A percentile compares a stretch with the other conserved stretches of the same genome.
Conservation (phyloP, 2,888 invertebrate species). For the Mallateleia sp. region DNA sequence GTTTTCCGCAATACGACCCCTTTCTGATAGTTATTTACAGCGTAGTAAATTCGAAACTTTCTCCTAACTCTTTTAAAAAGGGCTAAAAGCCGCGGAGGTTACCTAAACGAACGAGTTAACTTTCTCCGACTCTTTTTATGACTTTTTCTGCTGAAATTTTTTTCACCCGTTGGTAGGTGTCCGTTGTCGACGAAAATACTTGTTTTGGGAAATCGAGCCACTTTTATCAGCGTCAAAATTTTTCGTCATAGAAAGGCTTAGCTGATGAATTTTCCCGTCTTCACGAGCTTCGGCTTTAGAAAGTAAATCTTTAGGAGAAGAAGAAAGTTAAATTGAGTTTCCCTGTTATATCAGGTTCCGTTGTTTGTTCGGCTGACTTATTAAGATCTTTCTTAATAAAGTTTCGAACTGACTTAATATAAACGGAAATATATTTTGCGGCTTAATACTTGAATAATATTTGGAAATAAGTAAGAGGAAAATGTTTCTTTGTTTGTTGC, state of each 20-base stretch:
- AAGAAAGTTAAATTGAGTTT: slow-evolving; percentile 72
- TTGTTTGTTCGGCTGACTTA: slow-evolving; percentile 38
- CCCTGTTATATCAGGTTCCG: slow-evolving; percentile 35
- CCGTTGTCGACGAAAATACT: slow-evolving; percentile 31
- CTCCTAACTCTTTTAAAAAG: slow-evolving; percentile 87
- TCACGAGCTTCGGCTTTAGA: slow-evolving; percentile 47
- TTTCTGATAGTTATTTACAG: slow-evolving; percentile 87
- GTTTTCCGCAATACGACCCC: slow-evolving; percentile 79
- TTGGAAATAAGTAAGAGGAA: not conserved
- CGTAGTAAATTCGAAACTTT: slow-evolving; percentile 88
- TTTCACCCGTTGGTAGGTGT: slow-evolving; percentile 49
- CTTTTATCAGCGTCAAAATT: slow-evolving; percentile 58
- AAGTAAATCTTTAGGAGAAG: slow-evolving; percentile 41
- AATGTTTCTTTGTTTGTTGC: slow-evolving; percentile 72
- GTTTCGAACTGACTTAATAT: slow-evolving; percentile 9
- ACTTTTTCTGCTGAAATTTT: slow-evolving; percentile 62
- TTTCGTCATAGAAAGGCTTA: slow-evolving; percentile 58
- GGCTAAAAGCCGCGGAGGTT: slow-evolving; percentile 77
- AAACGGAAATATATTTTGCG: not conserved
- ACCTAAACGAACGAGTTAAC: slow-evolving; percentile 78
- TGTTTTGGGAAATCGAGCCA: slow-evolving; percentile 52
- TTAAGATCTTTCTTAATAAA: slow-evolving; percentile 29
- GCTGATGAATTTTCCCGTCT: slow-evolving; percentile 40
- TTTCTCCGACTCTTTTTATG: slow-evolving; percentile 79
- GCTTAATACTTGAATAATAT: not conserved